Conservation (phyloP, 2,113 vertebrate species). For the human (Homo sapiens) region GRCh38 chr6:47027501-47028000, state of each 20-base stretch:
- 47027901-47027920: background rate
- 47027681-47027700: background rate
- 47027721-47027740: background rate
- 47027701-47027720: constrained; percentile 36
- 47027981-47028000: background rate
- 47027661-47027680: rapidly evolving
- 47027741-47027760: constrained; percentile 2
- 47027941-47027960: background rate
- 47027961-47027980: background rate
- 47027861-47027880: background rate
- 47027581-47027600: background rate
- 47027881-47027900: background rate
- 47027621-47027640: background rate
- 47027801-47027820: background rate
- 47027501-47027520: background rate
- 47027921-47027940: background rate
- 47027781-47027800: background rate
- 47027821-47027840: background rate
- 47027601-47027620: background rate
- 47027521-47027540: background rate
- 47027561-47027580: background rate
- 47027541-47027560: background rate
- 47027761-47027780: constrained; percentile 38
- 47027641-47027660: background rate
- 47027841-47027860: background rate